Evolutionary conservation across 2,113 vertebrate species (phyloP).

Genomic region (Bucco capensis): DNA sequence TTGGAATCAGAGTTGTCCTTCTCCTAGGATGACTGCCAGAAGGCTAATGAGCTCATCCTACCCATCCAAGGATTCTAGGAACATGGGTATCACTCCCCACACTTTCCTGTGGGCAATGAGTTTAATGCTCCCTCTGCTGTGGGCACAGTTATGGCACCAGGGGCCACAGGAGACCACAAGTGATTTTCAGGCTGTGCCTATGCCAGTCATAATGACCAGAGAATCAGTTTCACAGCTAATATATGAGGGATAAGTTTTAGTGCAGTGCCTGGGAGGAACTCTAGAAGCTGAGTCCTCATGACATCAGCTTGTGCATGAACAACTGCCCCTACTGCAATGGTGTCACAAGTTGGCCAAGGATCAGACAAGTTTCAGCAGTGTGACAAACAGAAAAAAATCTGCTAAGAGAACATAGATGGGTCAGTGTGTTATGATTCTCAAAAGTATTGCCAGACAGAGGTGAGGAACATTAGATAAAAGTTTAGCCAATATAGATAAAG

Average conservation of each 20-base stretch:
- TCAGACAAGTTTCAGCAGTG: not conserved
- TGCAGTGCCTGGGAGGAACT: not conserved
- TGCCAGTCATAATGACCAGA: no score
- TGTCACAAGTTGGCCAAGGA: not conserved
- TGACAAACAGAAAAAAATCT: not conserved
- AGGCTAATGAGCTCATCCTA: no score
- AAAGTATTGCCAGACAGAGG: not conserved
- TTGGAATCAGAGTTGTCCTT: no score
- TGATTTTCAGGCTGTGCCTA: no score
- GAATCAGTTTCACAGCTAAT: not conserved
- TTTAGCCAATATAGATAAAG: not conserved
- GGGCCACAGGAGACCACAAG: no score
- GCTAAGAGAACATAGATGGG: not conserved
- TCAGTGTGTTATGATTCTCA: not conserved
- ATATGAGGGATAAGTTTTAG: not conserved
- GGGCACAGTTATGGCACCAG: no score
- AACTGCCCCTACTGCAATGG: not conserved
- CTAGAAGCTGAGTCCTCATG: rapidly evolving
- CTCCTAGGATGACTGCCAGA: no score
- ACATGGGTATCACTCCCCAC: no score
- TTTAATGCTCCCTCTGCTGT: no score
- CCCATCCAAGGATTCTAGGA: no score
- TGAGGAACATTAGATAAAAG: not conserved
- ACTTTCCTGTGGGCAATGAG: no score
- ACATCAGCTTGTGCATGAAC: not conserved